Conservation (phyloP, 2,113 vertebrate genomes). For the Macrotis lagotis region DNA sequence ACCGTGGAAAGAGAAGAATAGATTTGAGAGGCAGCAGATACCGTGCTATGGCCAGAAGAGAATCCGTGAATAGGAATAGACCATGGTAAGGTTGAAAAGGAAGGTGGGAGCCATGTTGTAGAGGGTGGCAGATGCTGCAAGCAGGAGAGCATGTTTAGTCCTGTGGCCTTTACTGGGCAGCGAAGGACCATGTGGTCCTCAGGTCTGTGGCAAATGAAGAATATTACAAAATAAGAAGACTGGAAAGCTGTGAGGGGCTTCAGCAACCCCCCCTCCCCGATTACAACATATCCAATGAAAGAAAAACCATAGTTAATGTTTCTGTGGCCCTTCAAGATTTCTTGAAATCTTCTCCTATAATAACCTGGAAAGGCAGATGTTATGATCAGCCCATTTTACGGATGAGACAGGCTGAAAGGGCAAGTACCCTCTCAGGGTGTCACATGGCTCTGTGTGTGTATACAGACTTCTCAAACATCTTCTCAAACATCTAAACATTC, state of each 20-base stretch:
- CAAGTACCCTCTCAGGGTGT: no score
- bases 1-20: no score
- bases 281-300: not conserved
- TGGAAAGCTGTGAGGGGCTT: not conserved
- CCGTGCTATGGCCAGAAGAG: no score
- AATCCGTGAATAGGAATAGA: not conserved
- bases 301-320: not conserved
- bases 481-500: not conserved
- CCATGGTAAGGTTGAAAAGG: not conserved
- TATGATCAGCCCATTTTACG: not conserved
- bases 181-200: not conserved
- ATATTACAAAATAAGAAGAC: not conserved
- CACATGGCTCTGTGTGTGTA: not conserved
- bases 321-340: not conserved
- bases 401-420: not conserved
- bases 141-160: no score
- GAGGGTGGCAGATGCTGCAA: not conserved
- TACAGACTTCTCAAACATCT: no score
- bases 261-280: not conserved
- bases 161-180: not conserved
- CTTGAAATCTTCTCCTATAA: not conserved
- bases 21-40: no score
- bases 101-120: not conserved
- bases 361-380: not conserved
- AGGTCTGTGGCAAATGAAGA: not conserved